These are phyloP conservation scores for Netelia melanura DNA, from an alignment of 2,888 invertebrate species.

Conservation along the genomic window DNA sequence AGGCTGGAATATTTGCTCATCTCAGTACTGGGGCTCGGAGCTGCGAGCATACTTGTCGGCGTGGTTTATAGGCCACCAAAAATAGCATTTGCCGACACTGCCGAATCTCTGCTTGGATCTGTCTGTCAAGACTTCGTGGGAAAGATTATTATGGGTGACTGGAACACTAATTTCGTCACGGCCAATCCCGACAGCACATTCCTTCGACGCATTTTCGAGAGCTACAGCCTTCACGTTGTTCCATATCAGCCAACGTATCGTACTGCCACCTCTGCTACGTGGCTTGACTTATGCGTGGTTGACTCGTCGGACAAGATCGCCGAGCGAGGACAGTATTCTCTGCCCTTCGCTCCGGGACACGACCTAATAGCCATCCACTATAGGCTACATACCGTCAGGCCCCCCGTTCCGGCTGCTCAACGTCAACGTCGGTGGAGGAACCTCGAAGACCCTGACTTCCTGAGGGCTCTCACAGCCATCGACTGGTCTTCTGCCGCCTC, in stretches of 20 bases:
- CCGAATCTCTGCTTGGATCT: not conserved
- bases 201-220: slow-evolving; percentile 21
- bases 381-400: not conserved
- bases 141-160: slow-evolving; percentile 56
- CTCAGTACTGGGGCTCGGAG: not conserved
- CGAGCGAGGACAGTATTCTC: not conserved
- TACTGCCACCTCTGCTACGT: slow-evolving; percentile 32
- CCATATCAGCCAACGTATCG: not conserved
- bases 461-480: not conserved
- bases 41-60: slow-evolving; percentile 24
- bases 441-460: not conserved
- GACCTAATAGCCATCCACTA: slow-evolving; percentile 15
- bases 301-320: slow-evolving; percentile 23
- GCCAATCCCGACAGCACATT: slow-evolving; percentile 12
- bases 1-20: slow-evolving; percentile 41
- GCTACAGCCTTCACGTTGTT: slow-evolving; percentile 34
- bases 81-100: slow-evolving; percentile 17
- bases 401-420: not conserved
- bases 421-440: no score
- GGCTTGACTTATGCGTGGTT: slow-evolving; percentile 47
- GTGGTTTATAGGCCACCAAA: slow-evolving; percentile 50
- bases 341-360: slow-evolving; percentile 23
- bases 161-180: slow-evolving; percentile 34
- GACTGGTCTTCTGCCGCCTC: no score
- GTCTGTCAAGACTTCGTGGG: slow-evolving; percentile 31